Base-by-base conservation (phyloP, 2,113 vertebrate species). In the Urocitellus parryii region DNA sequence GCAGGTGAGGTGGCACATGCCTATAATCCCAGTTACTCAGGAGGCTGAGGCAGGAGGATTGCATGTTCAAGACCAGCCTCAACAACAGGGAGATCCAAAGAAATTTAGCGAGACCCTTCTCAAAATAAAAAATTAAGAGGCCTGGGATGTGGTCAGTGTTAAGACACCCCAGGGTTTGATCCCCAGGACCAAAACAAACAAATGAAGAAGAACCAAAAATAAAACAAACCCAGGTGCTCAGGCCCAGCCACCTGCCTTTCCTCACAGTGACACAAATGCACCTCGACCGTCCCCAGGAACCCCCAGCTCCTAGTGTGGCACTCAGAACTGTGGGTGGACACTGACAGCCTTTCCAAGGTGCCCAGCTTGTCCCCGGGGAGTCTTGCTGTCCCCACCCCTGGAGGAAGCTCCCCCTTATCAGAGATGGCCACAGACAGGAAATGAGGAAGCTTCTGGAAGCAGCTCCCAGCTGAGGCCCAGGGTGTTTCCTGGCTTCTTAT, bases 391-490 rank as follows among this genome's bases (percentile, higher is more conserved):
- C 0, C 70, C 70, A 39, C n/a, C 70, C 22, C 70, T 73, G 70
- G 70, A 34, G 32, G 70, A 39, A 24, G 6, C 12, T 27, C 25
- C 63, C 63, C 27, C 63, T 65, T 27, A 65, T 29, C 70, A 37
- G 70, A 39, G n/a, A 11, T 3, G n/a, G n/a, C 17, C n/a, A 18
- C 34, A 37, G n/a, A 37, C 0, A 37, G 1, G n/a, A 22, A 22
- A 39, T n/a, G 70, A 39, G 34, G 70, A 73, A 73, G 70, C 14
- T 56, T 56, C 4, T 56, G 16, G 17, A 56, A 18, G 17, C 17
- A 17, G 17, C 16, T 18, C n/a, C 17, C 8, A 20, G n/a, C 20
- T 17, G 1, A 17, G n/a, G 18, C 70, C 18, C 0, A 8, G 70
- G 70, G 17, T 39, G n/a, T 37, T 22, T 73, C 70, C 70, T 73